A percentile compares a stretch with the other conserved stretches of the same genome.
Evolutionary conservation across 2,888 invertebrate genomes (phyloP).

Genomic region (Cerastis leucographa): DNA sequence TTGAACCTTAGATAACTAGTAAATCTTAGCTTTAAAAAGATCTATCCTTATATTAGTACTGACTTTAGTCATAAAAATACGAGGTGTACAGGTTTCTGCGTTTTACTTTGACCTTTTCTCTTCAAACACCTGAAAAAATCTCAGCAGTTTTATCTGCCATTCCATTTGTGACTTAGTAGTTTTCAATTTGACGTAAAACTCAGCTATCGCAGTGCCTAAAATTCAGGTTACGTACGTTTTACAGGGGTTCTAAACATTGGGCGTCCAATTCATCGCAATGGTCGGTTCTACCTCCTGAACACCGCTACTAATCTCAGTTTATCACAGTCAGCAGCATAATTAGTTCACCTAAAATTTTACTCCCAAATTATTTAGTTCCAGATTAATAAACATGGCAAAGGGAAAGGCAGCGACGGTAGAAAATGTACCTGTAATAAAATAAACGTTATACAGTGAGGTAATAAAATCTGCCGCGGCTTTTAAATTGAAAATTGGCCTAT

Average conservation of each 20-base stretch:
- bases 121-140: constrained; percentile 27
- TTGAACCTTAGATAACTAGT: constrained; percentile 21
- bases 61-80: neutral
- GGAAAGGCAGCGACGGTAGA: constrained; percentile 28
- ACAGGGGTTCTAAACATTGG: constrained; percentile 57
- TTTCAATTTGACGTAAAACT: constrained; percentile 55
- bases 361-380: constrained; percentile 61
- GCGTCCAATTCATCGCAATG: constrained; percentile 53
- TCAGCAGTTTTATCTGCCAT: constrained; percentile 14
- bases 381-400: constrained; percentile 58
- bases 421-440: constrained; percentile 61
- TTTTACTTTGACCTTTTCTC: constrained; percentile 11
- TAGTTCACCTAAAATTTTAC: constrained; percentile 62
- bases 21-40: neutral
- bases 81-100: neutral
- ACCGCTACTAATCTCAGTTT: constrained; percentile 64
- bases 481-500: constrained; percentile 61
- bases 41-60: neutral
- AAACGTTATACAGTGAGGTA: constrained; percentile 50
- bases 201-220: constrained; percentile 34
- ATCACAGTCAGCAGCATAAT: constrained; percentile 60
- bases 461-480: constrained; percentile 59
- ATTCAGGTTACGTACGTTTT: constrained; percentile 60
- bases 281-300: constrained; percentile 47
- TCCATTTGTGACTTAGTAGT: constrained; percentile 32